phyloP scores from a whole-genome alignment of 2,888 invertebrate species.

The Antheraea assamensis region DNA sequence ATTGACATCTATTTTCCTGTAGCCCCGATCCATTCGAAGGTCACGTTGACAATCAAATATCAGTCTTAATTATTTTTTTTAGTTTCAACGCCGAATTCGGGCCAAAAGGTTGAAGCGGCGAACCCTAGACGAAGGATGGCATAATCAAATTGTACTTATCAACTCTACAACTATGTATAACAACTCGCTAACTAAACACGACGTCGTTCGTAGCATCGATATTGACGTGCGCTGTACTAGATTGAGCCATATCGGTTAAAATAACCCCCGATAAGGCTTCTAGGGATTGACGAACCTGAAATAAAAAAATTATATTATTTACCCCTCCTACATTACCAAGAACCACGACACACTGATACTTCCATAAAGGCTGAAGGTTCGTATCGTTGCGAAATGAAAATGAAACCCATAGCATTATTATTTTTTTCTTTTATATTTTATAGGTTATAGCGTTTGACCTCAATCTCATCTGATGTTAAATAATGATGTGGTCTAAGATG shows the following conservation, averaged over 20 bases:
- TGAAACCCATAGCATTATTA: too few species aligned
- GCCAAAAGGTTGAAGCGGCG: conserved; percentile 1
- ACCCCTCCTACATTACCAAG: too few species aligned
- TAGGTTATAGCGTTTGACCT: too few species aligned
- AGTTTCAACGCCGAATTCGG: not conserved
- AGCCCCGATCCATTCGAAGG: not conserved
- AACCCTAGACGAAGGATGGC: conserved; percentile 9
- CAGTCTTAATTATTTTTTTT: not conserved
- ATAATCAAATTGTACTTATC: conserved; percentile 2
- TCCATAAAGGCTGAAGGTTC: too few species aligned
- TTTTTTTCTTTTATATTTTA: too few species aligned
- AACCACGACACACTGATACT: too few species aligned
- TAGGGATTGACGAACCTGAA: conserved; percentile 90
- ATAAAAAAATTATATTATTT: conserved; percentile 28
- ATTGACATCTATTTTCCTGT: not conserved
- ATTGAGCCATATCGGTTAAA: conserved; percentile 67
- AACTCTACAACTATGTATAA: not conserved
- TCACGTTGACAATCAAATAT: not conserved
- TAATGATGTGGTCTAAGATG: too few species aligned
- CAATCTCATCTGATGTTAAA: too few species aligned
- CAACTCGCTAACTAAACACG: conserved; percentile 66
- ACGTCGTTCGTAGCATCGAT: conserved; percentile 66
- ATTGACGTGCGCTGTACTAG: conserved; percentile 37
- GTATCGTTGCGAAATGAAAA: too few species aligned
- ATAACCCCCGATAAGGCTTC: conserved; percentile 89